Evolutionary conservation across 2,888 invertebrate genomes (phyloP), one percentile per base, ranked within the genome.

Genomic region (Eretmocerus hayati): DNA sequence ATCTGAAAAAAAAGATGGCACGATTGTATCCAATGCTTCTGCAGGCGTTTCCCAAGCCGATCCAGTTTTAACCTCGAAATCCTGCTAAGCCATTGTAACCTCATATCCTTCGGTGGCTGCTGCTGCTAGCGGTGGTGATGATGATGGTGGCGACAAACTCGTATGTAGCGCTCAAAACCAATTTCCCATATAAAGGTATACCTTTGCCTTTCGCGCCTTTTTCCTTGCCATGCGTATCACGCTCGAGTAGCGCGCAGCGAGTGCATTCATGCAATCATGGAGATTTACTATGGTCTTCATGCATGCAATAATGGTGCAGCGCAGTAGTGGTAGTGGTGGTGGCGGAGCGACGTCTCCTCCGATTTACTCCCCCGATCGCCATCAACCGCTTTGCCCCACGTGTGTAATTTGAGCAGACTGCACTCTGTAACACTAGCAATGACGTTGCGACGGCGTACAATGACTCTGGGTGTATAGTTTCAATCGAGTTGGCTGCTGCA

Each of bases 401-500:
- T 32, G 31, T 44, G 51, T 47, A 51, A 51, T 37, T 41, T 41
- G 47, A 51, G 39, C 18, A 23, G 19, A 19, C 38, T 42, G 22
- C 8, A 5, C 18, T 9, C 5, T 35, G 47, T 48, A 48, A 51
- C 37, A 41, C 40, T 44, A 51, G 50, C 39, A 51, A 44, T 38
- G 22, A 35, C 18, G n/a, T n/a, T n/a, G n/a, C n/a, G n/a, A n/a
- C n/a, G n/a, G n/a, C n/a, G n/a, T n/a, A n/a, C 36, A 49, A 32
- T 44, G 37, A 36, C 38, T 40, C 40, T 42, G 42, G 40, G 54
- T 56, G 47, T 58, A 55, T 48, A 52, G 56, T 59, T 62, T 59
- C 56, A 51, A 52, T 51, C 33, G 47, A 40, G 35, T 3, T 26
- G 33, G 21, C 33, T 46, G 33, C 33, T 26, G 8, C 26, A 6